These are phyloP conservation scores for Hemicrepidius hirtus DNA, from an alignment of 2,888 invertebrate species.

Conservation along the genomic window DNA sequence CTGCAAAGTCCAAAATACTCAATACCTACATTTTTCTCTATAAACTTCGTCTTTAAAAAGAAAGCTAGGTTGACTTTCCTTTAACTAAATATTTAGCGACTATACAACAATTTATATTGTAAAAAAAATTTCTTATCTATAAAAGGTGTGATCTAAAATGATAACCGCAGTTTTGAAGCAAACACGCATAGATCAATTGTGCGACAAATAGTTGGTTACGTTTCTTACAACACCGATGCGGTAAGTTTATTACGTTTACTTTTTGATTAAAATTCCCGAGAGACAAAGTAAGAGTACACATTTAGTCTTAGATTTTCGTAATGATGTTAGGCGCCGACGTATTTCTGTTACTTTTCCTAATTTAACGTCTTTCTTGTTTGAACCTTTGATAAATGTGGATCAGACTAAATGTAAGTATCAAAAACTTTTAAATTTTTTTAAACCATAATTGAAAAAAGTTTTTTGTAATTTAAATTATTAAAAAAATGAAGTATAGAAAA, in stretches of 20 bases:
- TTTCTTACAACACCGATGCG: conserved; percentile 12
- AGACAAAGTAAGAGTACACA: not conserved
- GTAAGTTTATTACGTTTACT: conserved; percentile 28
- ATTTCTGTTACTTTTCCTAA: not conserved
- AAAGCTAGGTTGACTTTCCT: conserved; percentile 6
- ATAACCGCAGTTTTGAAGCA: conserved; percentile 33
- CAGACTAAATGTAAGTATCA: no score
- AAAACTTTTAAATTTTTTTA: no score
- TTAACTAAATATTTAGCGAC: conserved; percentile 36
- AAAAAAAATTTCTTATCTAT: conserved; percentile 41
- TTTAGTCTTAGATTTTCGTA: not conserved
- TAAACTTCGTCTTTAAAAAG: not conserved
- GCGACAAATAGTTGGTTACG: conserved; percentile 33
- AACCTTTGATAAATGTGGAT: not conserved
- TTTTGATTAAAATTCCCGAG: conserved; percentile 28
- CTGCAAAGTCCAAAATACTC: no score
- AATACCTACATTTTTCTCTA: not conserved
- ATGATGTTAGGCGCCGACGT: not conserved
- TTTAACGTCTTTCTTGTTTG: not conserved
- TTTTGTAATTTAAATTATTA: no score
- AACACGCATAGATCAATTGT: conserved; percentile 42
- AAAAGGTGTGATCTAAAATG: conserved; percentile 46
- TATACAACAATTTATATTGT: conserved; percentile 27
- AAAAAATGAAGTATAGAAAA: no score
- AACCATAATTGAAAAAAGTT: no score